Base-by-base conservation (phyloP, 2,113 vertebrate genomes). In the Platichthys flesus region DNA sequence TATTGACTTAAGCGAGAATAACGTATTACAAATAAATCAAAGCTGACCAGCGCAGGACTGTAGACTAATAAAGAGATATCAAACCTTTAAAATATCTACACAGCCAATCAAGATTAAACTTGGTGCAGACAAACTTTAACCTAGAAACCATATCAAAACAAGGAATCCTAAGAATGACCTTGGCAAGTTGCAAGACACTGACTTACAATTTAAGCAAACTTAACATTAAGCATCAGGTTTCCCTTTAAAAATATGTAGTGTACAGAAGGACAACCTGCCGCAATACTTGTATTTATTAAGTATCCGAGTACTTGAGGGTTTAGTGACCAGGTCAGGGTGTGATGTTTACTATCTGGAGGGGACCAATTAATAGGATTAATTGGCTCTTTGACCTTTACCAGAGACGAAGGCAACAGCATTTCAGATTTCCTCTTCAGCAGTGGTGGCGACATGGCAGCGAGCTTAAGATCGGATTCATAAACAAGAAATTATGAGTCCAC, bases 391-490 rank as follows among this genome's bases (percentile, higher is more conserved):
- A 52, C 31, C 24, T 62, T 49, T 45, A n/a, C 14, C 8, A n/a
- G 24, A 66, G 26, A 42, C 24, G 69, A 13, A 9, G 3, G n/a
- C 2, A 3, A 65, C 0, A 23, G 5, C 13, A 55, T 62, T 74
- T 73, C 6, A 28, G 3, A 45, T 16, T 74, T 21, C 71, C 14
- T 58, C 5, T 13, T 55, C 31, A 72, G 78, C 57, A 77, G 72
- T 62, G 68, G 65, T 78, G 80, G 74, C 78, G 74, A 78, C 72
- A 82, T 59, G 54, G 79, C 81, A 86, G 71, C 67, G 76, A 73
- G 45, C 59, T 59, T 26, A 40, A 14, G 20, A 82, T 62, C 26
- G 37, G 21, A 52, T 58, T 67, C 60, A 86, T 68, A 76, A 81
- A 83, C 70, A 85, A 67, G 51, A 74, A 42, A 57, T 24, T 20